Evolutionary conservation across 2,113 vertebrate species (phyloP).

Genomic region (Callocephalon fimbriatum): DNA sequence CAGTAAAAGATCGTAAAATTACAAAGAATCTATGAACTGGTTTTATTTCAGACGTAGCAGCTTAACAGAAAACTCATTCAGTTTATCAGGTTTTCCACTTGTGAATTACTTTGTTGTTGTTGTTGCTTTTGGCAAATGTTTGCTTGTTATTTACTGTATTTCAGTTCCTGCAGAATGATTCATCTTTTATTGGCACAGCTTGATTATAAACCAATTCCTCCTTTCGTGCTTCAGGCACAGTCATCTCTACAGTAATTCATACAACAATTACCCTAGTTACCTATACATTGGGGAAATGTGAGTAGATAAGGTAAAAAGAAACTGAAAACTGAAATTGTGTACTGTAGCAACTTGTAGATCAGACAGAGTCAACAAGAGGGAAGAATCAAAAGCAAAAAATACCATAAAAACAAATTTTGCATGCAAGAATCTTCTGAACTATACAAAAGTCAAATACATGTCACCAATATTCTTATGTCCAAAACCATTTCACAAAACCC

Average conservation of each 20-base stretch:
- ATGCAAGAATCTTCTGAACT: not conserved
- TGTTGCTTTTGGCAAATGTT: not conserved
- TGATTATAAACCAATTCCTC: not conserved
- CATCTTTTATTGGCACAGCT: not conserved
- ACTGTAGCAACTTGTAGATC: not conserved
- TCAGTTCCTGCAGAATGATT: not conserved
- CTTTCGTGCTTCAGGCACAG: not conserved
- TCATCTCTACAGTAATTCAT: not conserved
- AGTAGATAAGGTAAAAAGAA: not conserved
- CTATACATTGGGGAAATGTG: not conserved
- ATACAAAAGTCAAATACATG: not conserved
- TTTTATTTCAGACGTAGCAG: not conserved
- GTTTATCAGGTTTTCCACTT: not conserved
- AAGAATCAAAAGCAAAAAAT: not conserved
- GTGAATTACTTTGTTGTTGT: not conserved
- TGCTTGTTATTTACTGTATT: not conserved
- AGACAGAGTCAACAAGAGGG: not conserved
- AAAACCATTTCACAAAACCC: not conserved
- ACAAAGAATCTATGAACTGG: not conserved
- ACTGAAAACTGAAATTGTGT: not conserved
- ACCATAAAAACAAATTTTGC: not conserved
- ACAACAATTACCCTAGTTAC: not conserved
- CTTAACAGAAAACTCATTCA: not conserved
- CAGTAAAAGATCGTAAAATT: not conserved
- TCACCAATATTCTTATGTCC: not conserved